These are phyloP conservation scores for Alloscopus bannaensis DNA, from an alignment of 2,888 invertebrate species.

Conservation along the genomic window DNA sequence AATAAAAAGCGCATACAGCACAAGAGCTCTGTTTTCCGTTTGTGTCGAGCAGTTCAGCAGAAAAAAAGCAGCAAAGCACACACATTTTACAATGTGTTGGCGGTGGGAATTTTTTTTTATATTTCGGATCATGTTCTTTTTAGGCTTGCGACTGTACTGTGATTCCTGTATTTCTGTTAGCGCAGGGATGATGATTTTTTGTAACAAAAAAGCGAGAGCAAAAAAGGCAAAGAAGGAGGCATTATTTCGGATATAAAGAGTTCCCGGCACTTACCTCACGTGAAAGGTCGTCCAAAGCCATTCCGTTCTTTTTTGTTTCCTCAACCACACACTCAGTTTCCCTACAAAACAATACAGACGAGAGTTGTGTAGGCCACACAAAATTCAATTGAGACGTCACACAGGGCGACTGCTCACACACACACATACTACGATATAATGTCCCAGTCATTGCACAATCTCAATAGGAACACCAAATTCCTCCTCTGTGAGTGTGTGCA, in stretches of 20 bases:
- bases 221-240: neutral
- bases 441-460: neutral
- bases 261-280: slow-evolving; percentile 68
- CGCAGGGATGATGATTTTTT: no score
- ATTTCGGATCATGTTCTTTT: no score
- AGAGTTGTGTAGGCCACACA: slow-evolving; percentile 36
- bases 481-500: neutral
- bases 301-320: slow-evolving; percentile 65
- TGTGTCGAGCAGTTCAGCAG: no score
- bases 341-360: slow-evolving; percentile 31
- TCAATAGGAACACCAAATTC: neutral
- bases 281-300: slow-evolving; percentile 72
- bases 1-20: neutral
- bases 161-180: no score
- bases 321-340: slow-evolving; percentile 58
- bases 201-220: no score
- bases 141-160: no score
- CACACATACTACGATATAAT: neutral
- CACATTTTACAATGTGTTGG: no score
- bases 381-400: slow-evolving; percentile 39
- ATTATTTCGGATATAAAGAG: neutral
- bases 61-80: no score
- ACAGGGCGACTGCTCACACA: slow-evolving; percentile 11
- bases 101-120: neutral
- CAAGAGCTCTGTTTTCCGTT: neutral